A percentile compares a stretch with the other conserved stretches of the same genome.
Evolutionary conservation across 2,113 vertebrate species (phyloP).

Genomic region (Eulemur macaco): DNA sequence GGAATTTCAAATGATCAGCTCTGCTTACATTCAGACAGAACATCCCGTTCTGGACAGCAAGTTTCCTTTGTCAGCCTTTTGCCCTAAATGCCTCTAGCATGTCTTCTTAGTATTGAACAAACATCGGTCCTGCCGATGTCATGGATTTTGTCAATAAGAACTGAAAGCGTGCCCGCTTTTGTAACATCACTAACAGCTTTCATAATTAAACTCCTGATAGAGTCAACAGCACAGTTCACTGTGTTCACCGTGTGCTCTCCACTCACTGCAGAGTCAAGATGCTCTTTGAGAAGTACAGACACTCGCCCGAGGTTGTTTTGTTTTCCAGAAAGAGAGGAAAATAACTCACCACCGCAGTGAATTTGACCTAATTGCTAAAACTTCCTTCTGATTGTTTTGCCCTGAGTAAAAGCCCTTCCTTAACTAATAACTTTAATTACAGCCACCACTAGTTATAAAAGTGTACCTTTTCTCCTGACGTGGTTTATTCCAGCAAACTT

Average conservation of each 20-base stretch:
- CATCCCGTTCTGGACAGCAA: neutral
- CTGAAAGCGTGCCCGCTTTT: neutral
- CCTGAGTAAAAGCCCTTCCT: constrained; percentile 46
- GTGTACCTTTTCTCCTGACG: constrained; percentile 15
- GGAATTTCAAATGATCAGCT: neutral
- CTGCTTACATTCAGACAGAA: neutral
- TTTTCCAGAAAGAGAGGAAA: constrained; percentile 55
- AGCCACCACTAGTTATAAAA: constrained; percentile 55
- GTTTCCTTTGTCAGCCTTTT: constrained; percentile 18
- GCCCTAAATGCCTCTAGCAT: constrained; percentile 55
- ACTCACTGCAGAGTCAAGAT: neutral
- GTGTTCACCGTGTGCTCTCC: constrained; percentile 19
- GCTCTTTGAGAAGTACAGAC: constrained; percentile 35
- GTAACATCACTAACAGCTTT: constrained; percentile 27
- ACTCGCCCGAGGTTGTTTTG: constrained; percentile 52
- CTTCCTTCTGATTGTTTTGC: constrained; percentile 61
- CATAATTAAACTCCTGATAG: constrained; percentile 61
- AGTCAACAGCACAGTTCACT: constrained; percentile 35
- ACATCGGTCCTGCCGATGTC: constrained; percentile 3
- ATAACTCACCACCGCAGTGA: constrained; percentile 24
- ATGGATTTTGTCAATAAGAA: constrained; percentile 33
- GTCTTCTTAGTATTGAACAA: constrained; percentile 54
- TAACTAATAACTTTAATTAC: constrained; percentile 68
- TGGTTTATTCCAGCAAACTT: constrained; percentile 19
- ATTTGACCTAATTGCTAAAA: constrained; percentile 70